Base-by-base conservation (phyloP, 2,888 invertebrate genomes). In the Melinaea menophilus region DNA sequence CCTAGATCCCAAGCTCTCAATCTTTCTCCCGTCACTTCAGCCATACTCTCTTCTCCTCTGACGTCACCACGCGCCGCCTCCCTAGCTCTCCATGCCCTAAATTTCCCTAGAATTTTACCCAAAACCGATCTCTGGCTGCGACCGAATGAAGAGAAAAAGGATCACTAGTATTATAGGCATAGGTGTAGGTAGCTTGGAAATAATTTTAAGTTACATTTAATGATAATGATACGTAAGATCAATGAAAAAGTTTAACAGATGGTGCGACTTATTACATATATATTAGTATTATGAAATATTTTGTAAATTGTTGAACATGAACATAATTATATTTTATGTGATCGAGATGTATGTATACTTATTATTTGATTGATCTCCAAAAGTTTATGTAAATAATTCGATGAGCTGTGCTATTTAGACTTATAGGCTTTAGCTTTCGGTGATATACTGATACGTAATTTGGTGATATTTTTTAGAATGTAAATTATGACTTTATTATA, bases 371-470 rank as follows among this genome's bases (percentile, higher is more conserved):
- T 88, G 85, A 86, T 88, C 88, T 88, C 88, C 79, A 78, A 80
- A 75, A 79, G 65, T 76, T 68, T 73, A 72, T 74, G 76, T 80
- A 79, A 81, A 80, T 77, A 80, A 77, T 79, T 77, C 70, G 73
- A 79, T 76, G 65, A 75, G 73, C 70, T 73, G 70, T 69, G 73
- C 71, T 73, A 68, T 71, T 65, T 74, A 75, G 71, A 72, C 60
- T 22, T 59, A 63, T 81, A 85, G 80, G 80, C 77, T 79, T 81
- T 41, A 74, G 80, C 79, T 81, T 81, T 76, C 74, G 79, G 86
- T 86, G 86, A 86, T 86, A 88, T 80, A 77, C 83, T 76, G 78
- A 84, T 80, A 90, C 89, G 89, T 90, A 89, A 88, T 85, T 83
- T 76, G 86, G 89, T 90, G 89, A 90, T 90, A 89, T 88, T 84